These are phyloP conservation scores for Microctenopoma steveboyesi DNA, from an alignment of 2,797 vertebrate genomes.

Conservation along the genomic window DNA sequence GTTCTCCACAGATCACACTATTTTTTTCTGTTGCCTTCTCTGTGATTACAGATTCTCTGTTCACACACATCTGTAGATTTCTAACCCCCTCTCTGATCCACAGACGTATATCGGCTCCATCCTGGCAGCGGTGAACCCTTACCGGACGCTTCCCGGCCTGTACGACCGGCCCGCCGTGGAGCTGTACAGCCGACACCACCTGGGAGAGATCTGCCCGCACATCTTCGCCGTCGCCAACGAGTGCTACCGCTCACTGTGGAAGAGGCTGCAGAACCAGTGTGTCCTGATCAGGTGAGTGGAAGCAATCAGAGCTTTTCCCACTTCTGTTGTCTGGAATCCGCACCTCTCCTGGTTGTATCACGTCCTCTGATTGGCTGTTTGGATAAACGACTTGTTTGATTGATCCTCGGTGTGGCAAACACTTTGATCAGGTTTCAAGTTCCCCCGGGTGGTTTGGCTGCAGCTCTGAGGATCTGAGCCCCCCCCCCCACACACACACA, in stretches of 20 bases:
- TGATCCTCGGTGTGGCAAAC: background rate
- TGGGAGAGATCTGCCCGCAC: slow-evolving; percentile 92
- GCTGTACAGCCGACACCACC: slow-evolving; percentile 87
- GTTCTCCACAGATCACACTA: too few relatives aligned
- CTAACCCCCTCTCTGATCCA: background rate
- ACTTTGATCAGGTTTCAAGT: slow-evolving; percentile 50
- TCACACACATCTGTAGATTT: background rate
- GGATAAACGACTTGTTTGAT: slow-evolving; percentile 4
- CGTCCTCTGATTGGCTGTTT: slow-evolving; percentile 12
- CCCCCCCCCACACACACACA: background rate
- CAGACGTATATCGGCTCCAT: slow-evolving; percentile 98
- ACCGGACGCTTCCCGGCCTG: slow-evolving; percentile 88
- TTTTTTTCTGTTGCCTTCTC: too few relatives aligned
- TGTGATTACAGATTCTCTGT: too few relatives aligned
- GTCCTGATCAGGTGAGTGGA: slow-evolving; percentile 92
- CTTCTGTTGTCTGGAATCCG: background rate
- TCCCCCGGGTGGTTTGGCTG: slow-evolving; percentile 47
- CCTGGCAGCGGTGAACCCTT: slow-evolving; percentile 95
- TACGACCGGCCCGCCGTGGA: slow-evolving; percentile 86
- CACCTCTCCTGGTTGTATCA: background rate
- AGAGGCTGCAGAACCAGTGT: slow-evolving; percentile 92
- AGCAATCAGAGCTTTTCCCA: background rate
- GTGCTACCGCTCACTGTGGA: slow-evolving; percentile 97
- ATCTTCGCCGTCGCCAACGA: slow-evolving; percentile 96
- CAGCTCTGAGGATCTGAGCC: slow-evolving; percentile 46